A percentile compares a stretch with the other conserved stretches of the same genome.
Evolutionary conservation across 2,113 vertebrate genomes (phyloP).

Genomic region (Baryphthengus martii): DNA sequence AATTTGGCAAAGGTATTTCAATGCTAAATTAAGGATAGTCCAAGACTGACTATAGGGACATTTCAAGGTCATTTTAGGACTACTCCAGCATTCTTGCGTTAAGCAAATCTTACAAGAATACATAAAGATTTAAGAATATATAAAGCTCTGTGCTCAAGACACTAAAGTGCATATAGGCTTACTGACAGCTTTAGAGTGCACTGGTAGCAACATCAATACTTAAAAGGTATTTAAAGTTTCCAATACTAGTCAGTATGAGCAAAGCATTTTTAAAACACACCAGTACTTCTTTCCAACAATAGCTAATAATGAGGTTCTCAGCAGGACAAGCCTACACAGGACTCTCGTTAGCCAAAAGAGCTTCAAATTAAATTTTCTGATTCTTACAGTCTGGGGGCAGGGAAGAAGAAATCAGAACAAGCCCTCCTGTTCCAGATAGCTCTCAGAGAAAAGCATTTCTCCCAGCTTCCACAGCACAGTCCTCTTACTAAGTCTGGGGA

Average conservation of each 20-base stretch:
- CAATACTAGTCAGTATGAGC: not conserved
- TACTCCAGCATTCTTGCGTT: not conserved
- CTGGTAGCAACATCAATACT: not conserved
- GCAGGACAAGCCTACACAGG: not conserved
- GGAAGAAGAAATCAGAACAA: not conserved
- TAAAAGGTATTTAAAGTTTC: not conserved
- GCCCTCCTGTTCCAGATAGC: not conserved
- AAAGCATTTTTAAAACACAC: not conserved
- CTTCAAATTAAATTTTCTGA: not conserved
- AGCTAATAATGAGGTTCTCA: not conserved
- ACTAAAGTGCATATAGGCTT: not conserved
- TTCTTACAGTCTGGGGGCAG: not conserved
- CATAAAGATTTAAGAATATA: not conserved
- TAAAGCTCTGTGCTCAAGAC: not conserved
- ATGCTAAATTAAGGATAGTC: not conserved
- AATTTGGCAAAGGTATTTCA: not conserved
- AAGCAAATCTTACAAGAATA: not conserved
- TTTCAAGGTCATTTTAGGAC: not conserved
- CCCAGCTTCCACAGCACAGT: not conserved
- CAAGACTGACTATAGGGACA: not conserved
- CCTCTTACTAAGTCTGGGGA: not conserved
- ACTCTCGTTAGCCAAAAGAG: not conserved
- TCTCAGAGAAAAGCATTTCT: not conserved
- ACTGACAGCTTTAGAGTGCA: not conserved
- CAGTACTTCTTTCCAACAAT: not conserved